Evolutionary conservation across 2,113 vertebrate species (phyloP), one percentile per base, ranked within the genome.

Genomic region (Engystomops pustulosus): DNA sequence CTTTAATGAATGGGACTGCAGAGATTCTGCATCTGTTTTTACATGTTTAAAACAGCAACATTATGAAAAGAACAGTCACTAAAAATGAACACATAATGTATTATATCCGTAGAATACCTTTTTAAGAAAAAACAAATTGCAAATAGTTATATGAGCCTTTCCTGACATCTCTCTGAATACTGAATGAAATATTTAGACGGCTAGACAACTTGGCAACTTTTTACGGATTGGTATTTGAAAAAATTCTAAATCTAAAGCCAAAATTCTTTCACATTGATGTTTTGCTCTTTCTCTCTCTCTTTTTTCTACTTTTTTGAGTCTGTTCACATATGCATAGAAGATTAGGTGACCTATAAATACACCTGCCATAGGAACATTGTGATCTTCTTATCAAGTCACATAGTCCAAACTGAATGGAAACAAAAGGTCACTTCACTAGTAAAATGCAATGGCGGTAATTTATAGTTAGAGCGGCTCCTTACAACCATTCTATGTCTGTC

Each of bases 131-230:
- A 5, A 20, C 34, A 70, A 53, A 79, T 36, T 60, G 44, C 44
- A 53, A 36, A 81, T 69, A 34, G 62, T 62, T 44, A 82, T 55
- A 47, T 32, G 69, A 83, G 55, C 70, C 55, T 72, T 75, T 27
- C 53, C 44, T 55, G 14, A 30, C 70, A 71, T 71, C 20, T 44
- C 72, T 72, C 45, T 81, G 70, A 83, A 75, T 65, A 83, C 51
- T 83, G 70, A 83, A 83, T 45, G 25, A 51, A 74, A 83, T 49
- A 41, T 74, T 38, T 77, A 53, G 81, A 67, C 45, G 81, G 71
- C 81, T 68, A 84, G 81, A 77, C 81, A 68, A 32, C 41, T 84
- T 68, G 81, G 81, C 81, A 76, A 36, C 58, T 38, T 7, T 83
- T 84, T 84, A 65, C 76, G 71, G 81, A 17, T 58, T 83, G 41